These are phyloP conservation scores for Anneissia japonica DNA, from an alignment of 35 echinoderm and acorn worm species.

Conservation along the genomic window DNA sequence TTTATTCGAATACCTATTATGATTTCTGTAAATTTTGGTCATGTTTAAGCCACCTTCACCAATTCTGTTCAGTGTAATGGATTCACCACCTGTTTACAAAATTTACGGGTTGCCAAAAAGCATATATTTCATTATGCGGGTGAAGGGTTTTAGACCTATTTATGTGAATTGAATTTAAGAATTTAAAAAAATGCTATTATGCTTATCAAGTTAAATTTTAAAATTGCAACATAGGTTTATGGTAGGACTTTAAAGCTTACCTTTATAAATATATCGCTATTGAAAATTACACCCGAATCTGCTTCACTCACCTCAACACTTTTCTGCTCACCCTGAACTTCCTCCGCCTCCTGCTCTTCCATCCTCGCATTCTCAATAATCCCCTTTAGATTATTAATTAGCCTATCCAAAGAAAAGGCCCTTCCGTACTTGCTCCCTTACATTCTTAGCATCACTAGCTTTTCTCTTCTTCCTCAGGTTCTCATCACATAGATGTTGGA, in stretches of 20 bases:
- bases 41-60: not conserved
- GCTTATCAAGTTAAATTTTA: no score
- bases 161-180: no score
- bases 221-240: no score
- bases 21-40: not conserved
- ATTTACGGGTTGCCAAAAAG: not conserved
- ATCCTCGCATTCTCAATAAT: not conserved
- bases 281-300: not conserved
- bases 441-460: not conserved
- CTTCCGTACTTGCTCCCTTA: not conserved
- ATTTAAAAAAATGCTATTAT: not conserved
- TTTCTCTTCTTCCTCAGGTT: constrained; percentile 34
- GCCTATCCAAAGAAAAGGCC: constrained; percentile 3
- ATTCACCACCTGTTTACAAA: not conserved
- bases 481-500: not conserved
- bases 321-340: constrained; percentile 27
- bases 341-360: not conserved
- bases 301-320: constrained; percentile 15
- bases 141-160: no score
- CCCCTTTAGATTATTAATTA: not conserved
- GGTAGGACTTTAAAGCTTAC: no score
- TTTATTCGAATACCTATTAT: not conserved
- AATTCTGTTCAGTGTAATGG: not conserved
- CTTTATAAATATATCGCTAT: no score
- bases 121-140: not conserved